phyloP scores from a whole-genome alignment of 37 sponge, comb jelly and placozoan genomes.

The Aplysina aerophoba region DNA sequence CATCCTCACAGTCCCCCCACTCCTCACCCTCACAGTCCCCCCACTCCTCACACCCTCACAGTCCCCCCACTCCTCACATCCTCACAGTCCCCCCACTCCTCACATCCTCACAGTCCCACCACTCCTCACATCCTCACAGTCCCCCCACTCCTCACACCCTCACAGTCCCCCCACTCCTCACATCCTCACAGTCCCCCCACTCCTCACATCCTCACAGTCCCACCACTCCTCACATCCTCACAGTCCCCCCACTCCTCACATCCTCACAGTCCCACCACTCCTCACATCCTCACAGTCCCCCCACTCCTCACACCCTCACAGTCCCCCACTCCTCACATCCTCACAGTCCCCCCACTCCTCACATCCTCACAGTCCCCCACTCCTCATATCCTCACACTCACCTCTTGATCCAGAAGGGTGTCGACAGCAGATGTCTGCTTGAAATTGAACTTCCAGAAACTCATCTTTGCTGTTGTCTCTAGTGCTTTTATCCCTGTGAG shows the following conservation, averaged over 20 bases:
- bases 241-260: too few relatives aligned
- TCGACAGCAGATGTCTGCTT: slow-evolving; percentile 83
- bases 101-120: background rate
- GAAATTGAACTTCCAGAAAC: slow-evolving; percentile 88
- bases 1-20: background rate
- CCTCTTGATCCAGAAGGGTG: slow-evolving; percentile 77
- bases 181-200: too few relatives aligned
- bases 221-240: background rate
- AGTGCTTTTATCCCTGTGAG: background rate
- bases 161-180: background rate
- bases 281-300: background rate
- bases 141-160: too few relatives aligned
- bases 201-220: background rate
- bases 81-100: too few relatives aligned
- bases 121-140: background rate
- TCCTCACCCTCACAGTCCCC: background rate
- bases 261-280: background rate
- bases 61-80: background rate
- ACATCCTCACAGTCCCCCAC: background rate
- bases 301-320: too few relatives aligned
- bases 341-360: too few relatives aligned
- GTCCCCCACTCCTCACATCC: background rate
- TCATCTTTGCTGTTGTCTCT: slow-evolving; percentile 19
- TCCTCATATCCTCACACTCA: slow-evolving; percentile 11
- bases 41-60: too few relatives aligned